phyloP scores from a whole-genome alignment of 2,888 invertebrate species.

The Lochmaea capreae region DNA sequence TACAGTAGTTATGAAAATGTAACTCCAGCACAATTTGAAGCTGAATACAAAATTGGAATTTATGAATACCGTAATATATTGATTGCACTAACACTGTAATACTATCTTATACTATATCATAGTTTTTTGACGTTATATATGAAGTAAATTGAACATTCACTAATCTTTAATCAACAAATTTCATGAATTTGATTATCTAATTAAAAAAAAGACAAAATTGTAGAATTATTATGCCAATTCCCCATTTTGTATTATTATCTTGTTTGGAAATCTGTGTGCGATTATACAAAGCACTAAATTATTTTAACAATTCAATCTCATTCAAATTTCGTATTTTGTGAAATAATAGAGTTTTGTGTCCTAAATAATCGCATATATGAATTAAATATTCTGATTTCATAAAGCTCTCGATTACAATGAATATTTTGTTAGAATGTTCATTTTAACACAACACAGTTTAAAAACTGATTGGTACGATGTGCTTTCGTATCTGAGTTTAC shows the following conservation, averaged over 20 bases:
- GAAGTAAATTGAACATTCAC: not conserved
- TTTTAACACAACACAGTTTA: not conserved
- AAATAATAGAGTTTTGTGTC: not conserved
- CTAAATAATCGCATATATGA: not conserved
- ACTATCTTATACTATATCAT: not conserved
- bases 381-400: not conserved
- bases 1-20: not conserved
- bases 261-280: conserved; percentile 7
- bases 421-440: not conserved
- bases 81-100: not conserved
- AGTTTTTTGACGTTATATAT: not conserved
- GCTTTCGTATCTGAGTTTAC: no score
- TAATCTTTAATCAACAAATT: conserved; percentile 19
- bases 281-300: conserved; percentile 2
- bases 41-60: not conserved
- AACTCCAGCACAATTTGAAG: not conserved
- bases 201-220: not conserved
- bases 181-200: conserved; percentile 15
- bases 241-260: conserved; percentile 17
- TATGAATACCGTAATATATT: not conserved
- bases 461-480: no score
- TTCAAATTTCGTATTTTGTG: conserved; percentile 13
- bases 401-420: not conserved
- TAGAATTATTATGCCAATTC: conserved; percentile 15
- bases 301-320: conserved; percentile 15